Percentiles rank a stretch among this genome's conserved stretches.
These are phyloP conservation scores for Drosophila setifemur DNA, from an alignment of 1,140 invertebrate genomes.

Conservation along the genomic window DNA sequence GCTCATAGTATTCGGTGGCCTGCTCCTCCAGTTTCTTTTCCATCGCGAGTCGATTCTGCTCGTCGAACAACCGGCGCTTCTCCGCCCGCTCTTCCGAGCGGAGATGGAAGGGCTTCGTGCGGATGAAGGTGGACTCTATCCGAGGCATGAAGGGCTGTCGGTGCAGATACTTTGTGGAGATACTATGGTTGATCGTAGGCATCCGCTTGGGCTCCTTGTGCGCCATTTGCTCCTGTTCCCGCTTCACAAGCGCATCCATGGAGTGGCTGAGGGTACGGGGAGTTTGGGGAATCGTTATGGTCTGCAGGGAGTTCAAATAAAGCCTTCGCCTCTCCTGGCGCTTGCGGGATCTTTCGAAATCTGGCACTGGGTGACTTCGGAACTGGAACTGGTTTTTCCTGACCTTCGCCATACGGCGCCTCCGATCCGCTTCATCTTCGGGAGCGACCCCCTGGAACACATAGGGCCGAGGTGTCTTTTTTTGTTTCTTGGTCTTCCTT, in stretches of 20 bases:
- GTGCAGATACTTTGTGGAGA: not conserved
- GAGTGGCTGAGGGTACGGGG: constrained; percentile 33
- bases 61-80: constrained; percentile 27
- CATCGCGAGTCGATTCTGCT: not conserved
- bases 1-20: not conserved
- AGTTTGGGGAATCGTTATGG: constrained; percentile 23
- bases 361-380: constrained; percentile 43
- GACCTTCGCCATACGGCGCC: not conserved
- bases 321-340: constrained; percentile 11
- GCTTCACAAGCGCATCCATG: not conserved
- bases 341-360: constrained; percentile 36
- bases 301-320: not conserved
- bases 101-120: constrained; percentile 38
- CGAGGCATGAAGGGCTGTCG: constrained; percentile 42
- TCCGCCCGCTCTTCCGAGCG: constrained; percentile 15
- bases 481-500: not conserved
- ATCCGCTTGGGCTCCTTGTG: not conserved
- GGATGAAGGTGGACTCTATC: constrained; percentile 12
- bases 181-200: constrained; percentile 5
- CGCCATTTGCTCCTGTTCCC: not conserved
- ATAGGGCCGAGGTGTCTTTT: not conserved
- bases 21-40: not conserved
- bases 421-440: not conserved
- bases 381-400: not conserved
- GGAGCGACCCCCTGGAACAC: constrained; percentile 24